Conservation (phyloP, 2,888 invertebrate species). For the Copidosoma aretas region DNA sequence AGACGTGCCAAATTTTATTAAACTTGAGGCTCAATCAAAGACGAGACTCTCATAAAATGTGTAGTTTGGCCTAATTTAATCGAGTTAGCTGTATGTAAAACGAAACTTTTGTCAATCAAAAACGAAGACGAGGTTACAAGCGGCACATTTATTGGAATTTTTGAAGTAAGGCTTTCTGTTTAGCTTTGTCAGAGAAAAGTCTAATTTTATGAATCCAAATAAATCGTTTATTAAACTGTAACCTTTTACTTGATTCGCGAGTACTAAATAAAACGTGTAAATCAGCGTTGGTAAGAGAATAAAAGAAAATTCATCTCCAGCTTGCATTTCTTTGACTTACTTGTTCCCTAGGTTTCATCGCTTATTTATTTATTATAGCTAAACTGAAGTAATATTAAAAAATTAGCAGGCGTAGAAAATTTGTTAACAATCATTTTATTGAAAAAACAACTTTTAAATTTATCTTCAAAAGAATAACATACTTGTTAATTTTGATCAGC, state of each 20-base stretch:
- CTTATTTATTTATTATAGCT: neutral
- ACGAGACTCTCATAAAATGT: constrained; percentile 2
- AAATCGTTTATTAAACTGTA: constrained; percentile 29
- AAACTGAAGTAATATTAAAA: neutral
- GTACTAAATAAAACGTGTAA: constrained; percentile 37
- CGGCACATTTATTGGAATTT: too few species aligned
- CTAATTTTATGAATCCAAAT: constrained; percentile 29
- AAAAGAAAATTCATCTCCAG: constrained; percentile 38
- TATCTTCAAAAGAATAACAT: constrained; percentile 4
- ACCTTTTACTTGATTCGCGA: constrained; percentile 34
- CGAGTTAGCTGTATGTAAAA: constrained; percentile 23
- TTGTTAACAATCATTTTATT: neutral
- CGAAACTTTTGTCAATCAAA: constrained; percentile 15
- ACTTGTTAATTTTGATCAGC: neutral
- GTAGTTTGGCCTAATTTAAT: constrained; percentile 28
- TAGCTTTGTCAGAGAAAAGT: constrained; percentile 33
- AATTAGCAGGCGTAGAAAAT: neutral
- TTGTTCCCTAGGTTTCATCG: too few species aligned
- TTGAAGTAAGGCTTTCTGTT: constrained; percentile 33
- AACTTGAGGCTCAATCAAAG: constrained; percentile 16
- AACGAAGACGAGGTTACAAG: neutral
- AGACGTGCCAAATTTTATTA: constrained; percentile 37
- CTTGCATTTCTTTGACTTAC: neutral
- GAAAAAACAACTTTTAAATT: constrained; percentile 7
- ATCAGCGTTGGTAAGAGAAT: constrained; percentile 40